Evolutionary conservation across 2,888 invertebrate genomes (phyloP).

Genomic region (Morpho deidamia): DNA sequence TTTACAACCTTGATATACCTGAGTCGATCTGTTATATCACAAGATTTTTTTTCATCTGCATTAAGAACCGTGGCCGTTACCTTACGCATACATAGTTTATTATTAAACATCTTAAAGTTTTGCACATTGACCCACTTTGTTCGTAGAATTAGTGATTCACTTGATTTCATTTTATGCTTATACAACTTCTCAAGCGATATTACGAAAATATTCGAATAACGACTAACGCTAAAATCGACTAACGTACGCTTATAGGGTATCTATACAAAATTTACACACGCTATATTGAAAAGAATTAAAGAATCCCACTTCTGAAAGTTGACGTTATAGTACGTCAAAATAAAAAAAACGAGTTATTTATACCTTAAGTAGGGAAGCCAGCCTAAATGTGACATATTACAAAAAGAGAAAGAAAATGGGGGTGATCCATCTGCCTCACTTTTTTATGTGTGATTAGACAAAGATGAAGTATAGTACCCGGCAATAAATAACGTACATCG

Average conservation of each 20-base stretch:
- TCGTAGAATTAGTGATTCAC: constrained; percentile 4
- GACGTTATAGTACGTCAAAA: no score
- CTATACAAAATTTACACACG: constrained; percentile 21
- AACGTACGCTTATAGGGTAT: constrained; percentile 1
- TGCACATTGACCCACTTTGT: constrained; percentile 24
- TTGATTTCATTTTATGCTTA: constrained; percentile 14
- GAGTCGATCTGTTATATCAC: constrained; percentile 35
- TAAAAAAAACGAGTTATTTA: no score
- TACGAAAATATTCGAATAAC: constrained; percentile 14
- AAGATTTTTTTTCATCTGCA: constrained; percentile 25
- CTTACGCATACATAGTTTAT: constrained; percentile 16
- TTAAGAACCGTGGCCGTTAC: constrained; percentile 46
- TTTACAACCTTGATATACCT: constrained; percentile 34
- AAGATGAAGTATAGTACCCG: no score
- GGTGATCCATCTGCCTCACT: no score
- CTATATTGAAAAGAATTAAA: neutral
- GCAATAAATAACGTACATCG: no score
- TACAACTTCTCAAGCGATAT: constrained; percentile 14
- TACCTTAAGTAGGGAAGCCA: no score
- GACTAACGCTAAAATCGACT: constrained; percentile 2
- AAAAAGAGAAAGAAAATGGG: no score
- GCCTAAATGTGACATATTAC: no score
- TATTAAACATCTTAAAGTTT: neutral
- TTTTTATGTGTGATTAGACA: no score
- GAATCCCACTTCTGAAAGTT: no score